Evolutionary conservation across 1,140 invertebrate genomes (phyloP).

Genomic region (Lepidotrigona ventralis): DNA sequence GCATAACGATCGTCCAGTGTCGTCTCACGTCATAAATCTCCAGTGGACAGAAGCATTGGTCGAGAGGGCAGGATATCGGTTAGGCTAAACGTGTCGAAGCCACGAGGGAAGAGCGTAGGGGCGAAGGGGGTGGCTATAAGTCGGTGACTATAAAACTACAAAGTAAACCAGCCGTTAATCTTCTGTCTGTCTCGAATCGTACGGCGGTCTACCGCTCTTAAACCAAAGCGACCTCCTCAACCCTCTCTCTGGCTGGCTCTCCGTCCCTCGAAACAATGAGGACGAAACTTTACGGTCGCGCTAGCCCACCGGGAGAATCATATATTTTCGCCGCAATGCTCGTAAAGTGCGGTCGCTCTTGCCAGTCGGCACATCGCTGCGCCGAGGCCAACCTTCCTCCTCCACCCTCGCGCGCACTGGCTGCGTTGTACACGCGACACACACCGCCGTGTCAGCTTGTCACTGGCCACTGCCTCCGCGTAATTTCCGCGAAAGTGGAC

Average conservation of each 20-base stretch:
- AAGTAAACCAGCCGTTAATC: constrained; percentile 74
- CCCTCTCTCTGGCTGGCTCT: constrained; percentile 51
- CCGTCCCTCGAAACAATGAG: constrained; percentile 75
- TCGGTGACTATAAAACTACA: constrained; percentile 58
- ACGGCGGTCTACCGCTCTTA: constrained; percentile 67
- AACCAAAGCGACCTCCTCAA: constrained; percentile 33
- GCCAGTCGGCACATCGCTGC: constrained; percentile 60
- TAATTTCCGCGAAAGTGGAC: constrained; percentile 27
- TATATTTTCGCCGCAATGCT: constrained; percentile 73
- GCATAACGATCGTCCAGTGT: background rate
- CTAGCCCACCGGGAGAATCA: constrained; percentile 66
- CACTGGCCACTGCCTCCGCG: constrained; percentile 21
- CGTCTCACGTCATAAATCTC: constrained; percentile 15
- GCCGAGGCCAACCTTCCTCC: background rate
- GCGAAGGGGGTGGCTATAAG: too few relatives aligned
- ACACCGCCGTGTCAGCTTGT: constrained; percentile 53
- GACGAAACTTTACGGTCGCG: constrained; percentile 74
- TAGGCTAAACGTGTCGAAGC: constrained; percentile 13
- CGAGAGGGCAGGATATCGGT: background rate
- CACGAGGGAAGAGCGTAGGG: background rate
- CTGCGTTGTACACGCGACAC: constrained; percentile 40
- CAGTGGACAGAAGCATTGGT: background rate
- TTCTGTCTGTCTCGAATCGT: constrained; percentile 68
- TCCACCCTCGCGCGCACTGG: background rate
- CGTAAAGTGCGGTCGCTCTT: constrained; percentile 72